Evolutionary conservation across 2,113 vertebrate genomes (phyloP), one percentile per base, ranked within the genome.

Genomic region (Pangasianodon gigas): DNA sequence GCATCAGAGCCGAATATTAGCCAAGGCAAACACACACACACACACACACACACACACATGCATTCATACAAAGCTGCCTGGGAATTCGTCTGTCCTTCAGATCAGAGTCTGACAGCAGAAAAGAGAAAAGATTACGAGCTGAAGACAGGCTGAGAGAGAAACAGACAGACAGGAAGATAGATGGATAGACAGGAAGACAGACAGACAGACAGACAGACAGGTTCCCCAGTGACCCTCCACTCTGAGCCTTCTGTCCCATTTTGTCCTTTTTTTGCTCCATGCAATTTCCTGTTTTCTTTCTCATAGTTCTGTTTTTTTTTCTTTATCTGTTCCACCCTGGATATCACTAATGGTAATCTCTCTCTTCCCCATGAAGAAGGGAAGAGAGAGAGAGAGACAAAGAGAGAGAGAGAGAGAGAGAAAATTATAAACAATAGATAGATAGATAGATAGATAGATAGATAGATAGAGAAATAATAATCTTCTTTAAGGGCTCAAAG

Each of bases 61-160:
- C 58, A 90, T 86, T 79, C 65, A 84, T 80, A 88, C 80, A 90
- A 51, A 86, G 48, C 83, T 88, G 87, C 80, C 88, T 89, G 90
- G 67, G 85, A 88, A 77, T 71, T 65, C 41, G 19, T 1, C 11
- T 67, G 84, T 85, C 60, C 60, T 85, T 18, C 21, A 67, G 84
- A 65, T 91, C 83, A 88, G 60, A 81, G 60, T 69, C 54, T 41
- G 81, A 87, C 84, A 87, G 89, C 87, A 56, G 52, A 37, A 82
- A 82, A 82, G 52, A 58, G 52, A 58, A 83, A 83, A 37, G 81
- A 83, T 56, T 58, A 83, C 4, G 4, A 37, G 81, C 51, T 32
- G 26, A 80, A 79, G 86, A 60, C 46, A 21, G 75, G 41, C 6
- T 6, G 54, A 65, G 44, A 32, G 29, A 46, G 19, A 46, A 46